Conservation (phyloP, 1,140 invertebrate species). For the Micrasema minimum region DNA sequence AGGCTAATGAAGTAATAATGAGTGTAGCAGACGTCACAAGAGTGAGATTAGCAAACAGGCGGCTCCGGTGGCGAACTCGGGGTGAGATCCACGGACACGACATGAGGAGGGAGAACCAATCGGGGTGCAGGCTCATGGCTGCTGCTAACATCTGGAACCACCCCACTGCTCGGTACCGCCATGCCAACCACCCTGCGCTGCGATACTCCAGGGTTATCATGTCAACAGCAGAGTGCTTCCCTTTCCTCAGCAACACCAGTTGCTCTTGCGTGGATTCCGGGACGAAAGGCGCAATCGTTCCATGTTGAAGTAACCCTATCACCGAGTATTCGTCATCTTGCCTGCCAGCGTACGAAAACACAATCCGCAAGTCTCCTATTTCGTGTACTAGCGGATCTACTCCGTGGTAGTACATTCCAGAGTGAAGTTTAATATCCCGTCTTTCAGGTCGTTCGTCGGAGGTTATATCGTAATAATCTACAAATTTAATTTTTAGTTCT, state of each 20-base stretch:
- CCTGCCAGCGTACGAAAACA: constrained; percentile 85
- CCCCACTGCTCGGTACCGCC: constrained; percentile 63
- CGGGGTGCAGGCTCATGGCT: constrained; percentile 65
- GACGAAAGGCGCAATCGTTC: constrained; percentile 75
- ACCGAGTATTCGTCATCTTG: constrained; percentile 80
- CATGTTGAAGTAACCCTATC: constrained; percentile 76
- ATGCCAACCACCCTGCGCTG: constrained; percentile 61
- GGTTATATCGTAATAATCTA: constrained; percentile 80
- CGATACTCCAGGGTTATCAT: constrained; percentile 60
- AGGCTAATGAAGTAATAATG: constrained; percentile 62
- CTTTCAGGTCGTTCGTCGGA: constrained; percentile 85
- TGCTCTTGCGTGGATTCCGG: constrained; percentile 66
- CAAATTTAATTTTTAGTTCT: constrained; percentile 81
- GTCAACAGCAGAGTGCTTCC: constrained; percentile 61
- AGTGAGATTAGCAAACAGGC: constrained; percentile 61
- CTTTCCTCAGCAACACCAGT: constrained; percentile 61
- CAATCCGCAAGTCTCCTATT: constrained; percentile 84
- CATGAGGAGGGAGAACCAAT: constrained; percentile 64
- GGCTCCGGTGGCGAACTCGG: constrained; percentile 58
- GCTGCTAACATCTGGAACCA: constrained; percentile 66
- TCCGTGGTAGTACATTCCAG: constrained; percentile 86
- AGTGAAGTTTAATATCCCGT: constrained; percentile 84
- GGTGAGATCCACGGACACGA: constrained; percentile 61
- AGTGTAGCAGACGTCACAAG: constrained; percentile 63
- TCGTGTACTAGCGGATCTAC: constrained; percentile 85